Evolutionary conservation across 1,140 invertebrate species (phyloP).

Genomic region (Solenopsis fugax): DNA sequence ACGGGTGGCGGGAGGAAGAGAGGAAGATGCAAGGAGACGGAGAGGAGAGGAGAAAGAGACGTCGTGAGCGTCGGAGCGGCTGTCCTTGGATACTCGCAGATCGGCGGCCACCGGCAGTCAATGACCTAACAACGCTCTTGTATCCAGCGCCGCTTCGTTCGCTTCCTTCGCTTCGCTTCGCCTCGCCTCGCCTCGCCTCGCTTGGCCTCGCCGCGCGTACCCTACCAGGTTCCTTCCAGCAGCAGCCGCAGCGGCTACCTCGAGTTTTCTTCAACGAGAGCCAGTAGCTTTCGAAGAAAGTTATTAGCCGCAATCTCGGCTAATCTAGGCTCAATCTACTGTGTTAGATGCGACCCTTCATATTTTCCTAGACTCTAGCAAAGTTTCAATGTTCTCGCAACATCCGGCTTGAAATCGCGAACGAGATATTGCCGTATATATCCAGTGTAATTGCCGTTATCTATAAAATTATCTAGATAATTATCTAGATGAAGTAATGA

Average conservation of each 20-base stretch:
- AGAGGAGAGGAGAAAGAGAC: conserved; percentile 57
- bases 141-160: conserved; percentile 68
- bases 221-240: conserved; percentile 48
- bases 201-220: conserved; percentile 70
- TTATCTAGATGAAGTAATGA: no score
- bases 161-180: conserved; percentile 75
- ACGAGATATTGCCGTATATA: background rate
- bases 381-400: background rate
- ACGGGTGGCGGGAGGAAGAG: background rate
- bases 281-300: conserved; percentile 44
- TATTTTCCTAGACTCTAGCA: background rate
- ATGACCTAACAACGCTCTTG: conserved; percentile 82
- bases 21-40: conserved; percentile 17
- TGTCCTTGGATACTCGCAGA: conserved; percentile 85
- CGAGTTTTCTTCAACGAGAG: conserved; percentile 43
- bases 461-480: no score
- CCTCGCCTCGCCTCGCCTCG: conserved; percentile 77
- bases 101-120: conserved; percentile 84
- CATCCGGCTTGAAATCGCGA: background rate
- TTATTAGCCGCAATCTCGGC: conserved; percentile 7
- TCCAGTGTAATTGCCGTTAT: no score
- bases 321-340: conserved; percentile 1
- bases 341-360: background rate
- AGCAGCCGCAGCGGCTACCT: conserved; percentile 14
- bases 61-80: conserved; percentile 77